phyloP scores from a whole-genome alignment of 1,140 invertebrate genomes.

The Popillia japonica region DNA sequence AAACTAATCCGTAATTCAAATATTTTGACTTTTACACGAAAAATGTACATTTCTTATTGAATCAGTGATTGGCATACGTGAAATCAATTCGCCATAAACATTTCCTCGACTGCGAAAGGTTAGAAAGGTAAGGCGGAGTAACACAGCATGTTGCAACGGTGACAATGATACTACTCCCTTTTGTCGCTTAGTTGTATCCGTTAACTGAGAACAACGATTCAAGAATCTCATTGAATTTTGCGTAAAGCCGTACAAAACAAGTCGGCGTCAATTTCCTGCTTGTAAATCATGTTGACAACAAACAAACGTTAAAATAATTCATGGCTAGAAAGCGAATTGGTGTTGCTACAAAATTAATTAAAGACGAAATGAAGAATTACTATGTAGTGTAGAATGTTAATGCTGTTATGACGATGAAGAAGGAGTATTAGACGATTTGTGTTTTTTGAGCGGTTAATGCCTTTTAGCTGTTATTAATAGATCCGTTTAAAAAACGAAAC shows the following conservation, averaged over 20 bases:
- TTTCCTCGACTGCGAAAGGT: neutral
- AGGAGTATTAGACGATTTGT: neutral
- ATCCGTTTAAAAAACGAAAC: neutral
- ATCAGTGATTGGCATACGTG: conserved; percentile 30
- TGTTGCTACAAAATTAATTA: neutral
- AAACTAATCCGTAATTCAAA: conserved; percentile 32
- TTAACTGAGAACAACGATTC: neutral
- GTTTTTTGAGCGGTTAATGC: neutral
- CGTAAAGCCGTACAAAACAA: conserved; percentile 11
- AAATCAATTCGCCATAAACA: conserved; percentile 36
- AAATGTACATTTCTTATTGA: conserved; percentile 18
- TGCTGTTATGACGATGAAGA: neutral
- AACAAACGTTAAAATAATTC: neutral
- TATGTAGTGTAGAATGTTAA: neutral
- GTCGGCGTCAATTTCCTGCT: conserved; percentile 21
- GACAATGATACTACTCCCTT: conserved; percentile 3
- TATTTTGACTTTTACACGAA: conserved; percentile 33
- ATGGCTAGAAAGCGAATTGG: neutral
- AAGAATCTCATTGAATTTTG: conserved; percentile 28
- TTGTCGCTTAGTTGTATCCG: neutral
- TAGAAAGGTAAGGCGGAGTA: neutral
- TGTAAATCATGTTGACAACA: conserved; percentile 24
- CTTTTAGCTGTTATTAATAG: conserved; percentile 1
- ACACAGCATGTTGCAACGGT: conserved; percentile 15
- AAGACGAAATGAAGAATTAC: neutral